phyloP scores from a whole-genome alignment of 2,888 invertebrate genomes.

The Deroplatys truncata region DNA sequence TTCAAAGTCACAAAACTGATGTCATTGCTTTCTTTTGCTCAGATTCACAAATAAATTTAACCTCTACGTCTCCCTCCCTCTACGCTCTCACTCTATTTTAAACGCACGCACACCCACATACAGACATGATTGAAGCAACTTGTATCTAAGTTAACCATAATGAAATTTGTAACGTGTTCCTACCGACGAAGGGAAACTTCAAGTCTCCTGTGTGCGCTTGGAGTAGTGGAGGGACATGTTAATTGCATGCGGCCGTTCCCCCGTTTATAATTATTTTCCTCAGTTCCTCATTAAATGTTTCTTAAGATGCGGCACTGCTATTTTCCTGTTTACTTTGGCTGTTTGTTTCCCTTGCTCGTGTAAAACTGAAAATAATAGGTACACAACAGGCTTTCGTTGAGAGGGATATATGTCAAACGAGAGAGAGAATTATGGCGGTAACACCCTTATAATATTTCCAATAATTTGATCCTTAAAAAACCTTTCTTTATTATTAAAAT shows the following conservation, averaged over 20 bases:
- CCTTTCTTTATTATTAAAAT: too few species aligned
- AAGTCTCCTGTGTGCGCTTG: neutral
- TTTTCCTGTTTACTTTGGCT: neutral
- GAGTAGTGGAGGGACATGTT: neutral
- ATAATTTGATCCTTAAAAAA: too few species aligned
- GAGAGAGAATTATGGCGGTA: too few species aligned
- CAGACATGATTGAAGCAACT: neutral
- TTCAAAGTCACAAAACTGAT: too few species aligned
- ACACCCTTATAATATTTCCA: too few species aligned
- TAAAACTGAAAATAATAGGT: neutral
- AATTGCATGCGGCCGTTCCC: neutral
- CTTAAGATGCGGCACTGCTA: neutral
- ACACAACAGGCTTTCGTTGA: neutral
- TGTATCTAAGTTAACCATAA: neutral
- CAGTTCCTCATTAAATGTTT: neutral
- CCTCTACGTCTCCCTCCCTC: neutral
- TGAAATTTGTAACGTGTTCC: neutral
- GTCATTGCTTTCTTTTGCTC: too few species aligned
- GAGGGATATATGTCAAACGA: neutral
- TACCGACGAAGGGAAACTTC: neutral
- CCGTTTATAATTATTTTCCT: neutral
- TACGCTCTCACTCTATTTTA: too few species aligned
- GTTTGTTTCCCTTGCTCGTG: neutral
- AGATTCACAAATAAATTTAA: neutral
- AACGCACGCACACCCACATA: too few species aligned